Evolutionary conservation across 2,113 vertebrate species (phyloP).

Genomic region (Phocoena sinus): DNA sequence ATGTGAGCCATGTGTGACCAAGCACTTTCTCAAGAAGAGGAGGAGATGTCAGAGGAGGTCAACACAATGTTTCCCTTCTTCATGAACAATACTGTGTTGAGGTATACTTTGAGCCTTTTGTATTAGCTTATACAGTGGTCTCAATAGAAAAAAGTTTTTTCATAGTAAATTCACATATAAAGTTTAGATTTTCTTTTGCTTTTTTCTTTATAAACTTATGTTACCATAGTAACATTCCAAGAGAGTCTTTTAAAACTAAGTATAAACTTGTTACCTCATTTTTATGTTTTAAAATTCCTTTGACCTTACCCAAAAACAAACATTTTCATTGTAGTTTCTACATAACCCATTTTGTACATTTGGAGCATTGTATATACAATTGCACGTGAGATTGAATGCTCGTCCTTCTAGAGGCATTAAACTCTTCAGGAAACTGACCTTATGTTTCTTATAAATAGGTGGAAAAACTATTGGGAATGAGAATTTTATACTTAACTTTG

Average conservation of each 20-base stretch:
- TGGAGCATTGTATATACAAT: neutral
- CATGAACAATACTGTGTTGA: neutral
- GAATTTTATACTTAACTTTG: neutral
- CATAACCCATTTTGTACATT: neutral
- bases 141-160: neutral
- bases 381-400: neutral
- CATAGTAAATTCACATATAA: conserved; percentile 5
- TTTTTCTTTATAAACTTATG: neutral
- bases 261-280: neutral
- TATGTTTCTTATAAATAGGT: neutral
- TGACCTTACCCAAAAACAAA: neutral
- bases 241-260: conserved; percentile 2
- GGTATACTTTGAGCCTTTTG: neutral
- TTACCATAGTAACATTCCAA: neutral
- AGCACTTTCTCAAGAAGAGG: conserved; percentile 10
- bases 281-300: conserved; percentile 11
- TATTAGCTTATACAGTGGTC: neutral
- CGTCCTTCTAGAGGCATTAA: neutral
- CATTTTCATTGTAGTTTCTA: neutral
- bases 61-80: conserved; percentile 23
- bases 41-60: conserved; percentile 40
- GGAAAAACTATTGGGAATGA: conserved; percentile 13
- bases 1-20: conserved; percentile 72
- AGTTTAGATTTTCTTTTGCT: neutral
- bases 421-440: neutral